phyloP scores from a whole-genome alignment of 2,888 invertebrate genomes.

The Sinentomon sp. region DNA sequence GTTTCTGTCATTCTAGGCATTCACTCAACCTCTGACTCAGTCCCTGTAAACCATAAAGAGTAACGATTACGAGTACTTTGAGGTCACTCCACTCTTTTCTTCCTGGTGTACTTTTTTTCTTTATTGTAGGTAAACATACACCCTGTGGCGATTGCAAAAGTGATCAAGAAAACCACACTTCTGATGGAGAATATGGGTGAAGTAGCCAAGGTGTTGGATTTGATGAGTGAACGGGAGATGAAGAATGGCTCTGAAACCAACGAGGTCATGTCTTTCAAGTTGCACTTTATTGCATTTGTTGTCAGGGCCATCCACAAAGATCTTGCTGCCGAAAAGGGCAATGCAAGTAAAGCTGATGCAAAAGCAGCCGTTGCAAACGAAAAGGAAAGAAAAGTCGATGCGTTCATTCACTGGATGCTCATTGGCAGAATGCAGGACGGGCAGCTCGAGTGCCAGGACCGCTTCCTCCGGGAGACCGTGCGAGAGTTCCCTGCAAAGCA shows the following conservation, averaged over 20 bases:
- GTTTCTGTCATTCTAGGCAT: too few relatives aligned
- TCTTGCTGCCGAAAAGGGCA: too few relatives aligned
- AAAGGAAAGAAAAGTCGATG: too few relatives aligned
- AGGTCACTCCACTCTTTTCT: too few relatives aligned
- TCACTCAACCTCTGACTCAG: too few relatives aligned
- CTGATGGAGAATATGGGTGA: slow-evolving; percentile 45
- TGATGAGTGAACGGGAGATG: slow-evolving; percentile 65
- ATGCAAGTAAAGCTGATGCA: too few relatives aligned
- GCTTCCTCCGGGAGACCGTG: slow-evolving; percentile 54
- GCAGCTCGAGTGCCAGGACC: slow-evolving; percentile 29
- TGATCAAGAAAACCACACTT: slow-evolving; percentile 40
- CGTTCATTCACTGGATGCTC: too few relatives aligned
- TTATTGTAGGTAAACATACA: slow-evolving; percentile 42
- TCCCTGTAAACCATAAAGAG: too few relatives aligned
- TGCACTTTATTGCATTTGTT: slow-evolving; percentile 49
- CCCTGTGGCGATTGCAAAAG: slow-evolving; percentile 50
- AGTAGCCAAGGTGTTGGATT: slow-evolving; percentile 43
- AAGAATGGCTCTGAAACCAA: slow-evolving; percentile 48
- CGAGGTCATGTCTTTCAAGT: slow-evolving; percentile 71
- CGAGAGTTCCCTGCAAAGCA: slow-evolving; percentile 74
- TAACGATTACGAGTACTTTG: too few relatives aligned
- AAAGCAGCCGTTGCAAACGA: slow-evolving; percentile 12
- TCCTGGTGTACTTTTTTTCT: too few relatives aligned
- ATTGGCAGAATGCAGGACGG: slow-evolving; percentile 37
- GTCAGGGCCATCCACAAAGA: slow-evolving; percentile 40